Base-by-base conservation (phyloP, 1,140 invertebrate genomes). In the Pogonomyrmex californicus region DNA sequence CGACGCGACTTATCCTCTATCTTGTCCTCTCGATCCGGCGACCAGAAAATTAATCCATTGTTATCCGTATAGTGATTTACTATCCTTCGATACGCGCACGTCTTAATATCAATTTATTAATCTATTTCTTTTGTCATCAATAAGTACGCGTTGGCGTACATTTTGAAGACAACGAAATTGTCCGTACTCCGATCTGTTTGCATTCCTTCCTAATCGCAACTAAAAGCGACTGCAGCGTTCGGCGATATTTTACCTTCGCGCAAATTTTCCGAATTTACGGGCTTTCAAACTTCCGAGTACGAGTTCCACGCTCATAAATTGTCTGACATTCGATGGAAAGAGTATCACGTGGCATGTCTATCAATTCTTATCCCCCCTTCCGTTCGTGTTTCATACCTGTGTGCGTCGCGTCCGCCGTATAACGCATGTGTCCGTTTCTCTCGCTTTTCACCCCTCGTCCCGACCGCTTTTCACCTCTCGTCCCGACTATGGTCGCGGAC, bases 241-340 rank as follows among this genome's bases (percentile, higher is more conserved):
- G 23, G 47, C 14, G 6, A 41, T 54, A 44, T 5, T 54, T n/a
- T 38, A 41, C 44, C 33, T 44, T 68, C 23, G 65, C 68, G 44
- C 56, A 54, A 75, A 87, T 86, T 87, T 79, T 49, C 62, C 23
- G 23, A 82, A 82, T 82, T 78, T 58, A 73, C 79, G 41, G 14
- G 51, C 58, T 12, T 7, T 9, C 66, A 30, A 49, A 73, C 23
- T 71, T 81, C 36, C 63, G 47, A 23, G 23, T 68, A 70, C 38
- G 23, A 54, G 65, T 23, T 38, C 62, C 4, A 23, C 38, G 56
- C 66, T 63, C 86, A 66, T 83, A 86, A 86, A 86, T 83, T 86
- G 81, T 68, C 86, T 76, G 89, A 60, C 88, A 58, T 71, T 77
- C 76, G 86, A 83, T 79, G 76, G 62, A 86, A 82, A 86, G 81